A percentile compares a stretch with the other conserved stretches of the same genome.
These are phyloP conservation scores for Gracilinanus agilis DNA, from an alignment of 2,113 vertebrate genomes.

Conservation along the genomic window DNA sequence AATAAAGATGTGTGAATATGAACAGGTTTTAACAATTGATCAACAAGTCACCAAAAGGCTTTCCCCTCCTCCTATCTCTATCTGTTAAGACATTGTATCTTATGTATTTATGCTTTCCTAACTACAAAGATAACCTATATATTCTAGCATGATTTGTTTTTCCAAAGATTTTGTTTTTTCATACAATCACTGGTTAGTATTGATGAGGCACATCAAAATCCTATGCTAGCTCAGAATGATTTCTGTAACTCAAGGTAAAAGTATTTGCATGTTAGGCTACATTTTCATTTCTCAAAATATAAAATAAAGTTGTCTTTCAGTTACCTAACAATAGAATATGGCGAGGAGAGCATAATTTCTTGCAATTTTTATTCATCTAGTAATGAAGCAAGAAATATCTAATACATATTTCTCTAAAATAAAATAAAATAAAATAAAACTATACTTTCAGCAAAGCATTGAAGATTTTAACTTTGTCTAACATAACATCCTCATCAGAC, in stretches of 20 bases:
- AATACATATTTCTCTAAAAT: not conserved
- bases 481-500: too few relatives aligned
- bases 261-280: not conserved
- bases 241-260: constrained; percentile 6
- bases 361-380: not conserved
- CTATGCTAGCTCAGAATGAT: not conserved
- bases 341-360: not conserved
- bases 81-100: too few relatives aligned
- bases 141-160: not conserved
- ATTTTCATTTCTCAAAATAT: constrained; percentile 18
- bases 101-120: not conserved
- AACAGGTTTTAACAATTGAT: not conserved
- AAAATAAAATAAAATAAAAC: too few relatives aligned
- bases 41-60: not conserved
- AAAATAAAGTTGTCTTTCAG: not conserved
- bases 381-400: not conserved
- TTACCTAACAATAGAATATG: not conserved
- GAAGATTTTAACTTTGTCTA: too few relatives aligned
- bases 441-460: too few relatives aligned
- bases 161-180: not conserved
- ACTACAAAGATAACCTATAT: not conserved
- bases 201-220: not conserved
- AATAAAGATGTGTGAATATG: not conserved
- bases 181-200: not conserved
- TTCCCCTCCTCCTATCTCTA: too few relatives aligned